A percentile compares a stretch with the other conserved stretches of the same genome.
phyloP scores from a whole-genome alignment of 2,888 invertebrate genomes.

The Cinara cedri region DNA sequence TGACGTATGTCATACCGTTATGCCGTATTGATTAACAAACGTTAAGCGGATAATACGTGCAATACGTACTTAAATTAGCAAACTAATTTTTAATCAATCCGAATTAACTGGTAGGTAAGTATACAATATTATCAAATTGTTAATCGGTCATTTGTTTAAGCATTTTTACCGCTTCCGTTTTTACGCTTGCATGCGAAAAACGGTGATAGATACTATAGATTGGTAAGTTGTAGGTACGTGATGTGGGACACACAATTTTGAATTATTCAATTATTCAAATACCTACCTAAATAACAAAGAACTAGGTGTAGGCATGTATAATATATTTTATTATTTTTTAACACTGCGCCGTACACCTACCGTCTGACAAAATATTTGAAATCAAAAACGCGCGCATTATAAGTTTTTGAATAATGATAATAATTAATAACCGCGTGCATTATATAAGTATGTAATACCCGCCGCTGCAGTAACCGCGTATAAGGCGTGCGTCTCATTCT shows the following conservation, averaged over 20 bases:
- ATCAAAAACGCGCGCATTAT: background rate
- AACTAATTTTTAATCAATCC: background rate
- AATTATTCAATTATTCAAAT: background rate
- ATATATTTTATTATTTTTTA: background rate
- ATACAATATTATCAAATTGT: too few relatives aligned
- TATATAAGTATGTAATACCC: background rate
- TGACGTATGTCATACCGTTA: too few relatives aligned
- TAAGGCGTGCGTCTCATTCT: too few relatives aligned
- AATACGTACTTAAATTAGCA: too few relatives aligned
- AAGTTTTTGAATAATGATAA: conserved; percentile 17
- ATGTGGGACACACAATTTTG: conserved; percentile 33
- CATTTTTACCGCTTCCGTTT: background rate
- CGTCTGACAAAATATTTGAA: conserved; percentile 16
- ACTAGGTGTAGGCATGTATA: background rate
- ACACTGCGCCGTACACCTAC: background rate
- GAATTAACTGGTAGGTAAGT: too few relatives aligned
- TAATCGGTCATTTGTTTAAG: background rate
- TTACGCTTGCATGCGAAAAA: background rate
- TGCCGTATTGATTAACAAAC: too few relatives aligned
- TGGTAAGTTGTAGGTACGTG: background rate
- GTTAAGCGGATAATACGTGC: too few relatives aligned
- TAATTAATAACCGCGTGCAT: background rate
- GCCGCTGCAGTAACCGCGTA: too few relatives aligned
- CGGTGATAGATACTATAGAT: background rate
- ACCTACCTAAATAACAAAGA: background rate